Base-by-base conservation (phyloP, 2,888 invertebrate species). In the Busseola fusca region DNA sequence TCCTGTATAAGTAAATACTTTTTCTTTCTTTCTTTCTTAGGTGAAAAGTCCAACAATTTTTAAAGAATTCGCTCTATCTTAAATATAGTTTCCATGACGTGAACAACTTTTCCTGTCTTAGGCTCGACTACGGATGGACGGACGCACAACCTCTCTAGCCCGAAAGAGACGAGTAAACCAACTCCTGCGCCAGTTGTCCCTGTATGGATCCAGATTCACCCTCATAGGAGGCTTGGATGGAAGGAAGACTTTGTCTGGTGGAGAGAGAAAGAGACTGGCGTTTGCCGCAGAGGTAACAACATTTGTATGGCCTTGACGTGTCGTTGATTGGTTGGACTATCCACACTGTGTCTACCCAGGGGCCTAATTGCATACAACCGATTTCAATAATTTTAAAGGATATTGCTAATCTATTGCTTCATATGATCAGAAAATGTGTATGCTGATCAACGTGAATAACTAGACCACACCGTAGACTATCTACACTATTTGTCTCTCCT, bases 241-340 rank as follows among this genome's bases (percentile, higher is more conserved):
- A 30, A 95, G 96, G 66, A 98, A 98, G 91, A 97, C 98, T 0
- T 95, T 99, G 1, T 99, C 99, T 0, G 99, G 99, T 0, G 99
- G 99, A 0, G 99, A 99, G 90, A 97, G 98, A 88, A 99, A 99
- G 89, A 96, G 99, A 69, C 94, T 99, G 30, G 97, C 99, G 0
- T 99, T 99, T 90, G 99, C 99, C 7, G 97, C 98, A 0, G 99
- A 99, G 96, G 98, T 98, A 91, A 83, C 82, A n/a, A 68, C 16
- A 37, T 37, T 48, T 37, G 1, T 21, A 30, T n/a, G 9, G 14
- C 14, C 10, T 60, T 27, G 1, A 1, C 18, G 14, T 25, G 12
- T 4, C 7, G 7, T 34, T n/a, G 14, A 14, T 34, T 64, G 14
- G 18, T 21, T 5, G 5, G 3, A 34, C 3, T 40, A 27, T n/a